Evolutionary conservation across 2,888 invertebrate genomes (phyloP).

Genomic region (Heliconius charithonia): DNA sequence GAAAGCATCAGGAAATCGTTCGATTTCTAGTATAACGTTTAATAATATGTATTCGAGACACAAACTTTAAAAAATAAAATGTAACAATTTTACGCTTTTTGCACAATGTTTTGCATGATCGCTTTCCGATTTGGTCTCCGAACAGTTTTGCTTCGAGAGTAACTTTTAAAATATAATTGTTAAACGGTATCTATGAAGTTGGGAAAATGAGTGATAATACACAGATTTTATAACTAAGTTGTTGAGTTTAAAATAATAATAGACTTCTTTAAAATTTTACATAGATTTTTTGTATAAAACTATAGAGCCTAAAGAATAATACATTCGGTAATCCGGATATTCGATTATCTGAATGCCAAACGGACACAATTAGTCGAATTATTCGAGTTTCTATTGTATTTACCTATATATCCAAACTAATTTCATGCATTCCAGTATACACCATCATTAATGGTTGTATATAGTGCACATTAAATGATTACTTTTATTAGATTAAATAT

Average conservation of each 20-base stretch:
- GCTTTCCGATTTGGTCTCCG: slow-evolving; percentile 30
- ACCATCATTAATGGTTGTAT: neutral
- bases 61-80: slow-evolving; percentile 36
- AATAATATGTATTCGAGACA: slow-evolving; percentile 27
- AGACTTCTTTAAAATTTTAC: neutral
- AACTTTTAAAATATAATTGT: slow-evolving; percentile 22
- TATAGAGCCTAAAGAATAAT: neutral
- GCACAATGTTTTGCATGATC: slow-evolving; percentile 41
- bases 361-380: too few species aligned
- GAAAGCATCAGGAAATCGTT: slow-evolving; percentile 8
- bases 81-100: slow-evolving; percentile 43
- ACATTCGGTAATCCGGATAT: too few species aligned
- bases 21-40: slow-evolving; percentile 2
- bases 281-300: neutral
- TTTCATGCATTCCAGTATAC: neutral
- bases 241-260: neutral
- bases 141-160: slow-evolving; percentile 21
- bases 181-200: slow-evolving; percentile 9
- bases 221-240: too few species aligned
- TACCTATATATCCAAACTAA: neutral
- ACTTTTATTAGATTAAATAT: neutral
- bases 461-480: neutral
- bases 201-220: neutral
- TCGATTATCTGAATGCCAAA: too few species aligned
- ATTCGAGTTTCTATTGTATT: neutral